Evolutionary conservation across 2,888 invertebrate genomes (phyloP).

Genomic region (Eupithecia subfuscata): DNA sequence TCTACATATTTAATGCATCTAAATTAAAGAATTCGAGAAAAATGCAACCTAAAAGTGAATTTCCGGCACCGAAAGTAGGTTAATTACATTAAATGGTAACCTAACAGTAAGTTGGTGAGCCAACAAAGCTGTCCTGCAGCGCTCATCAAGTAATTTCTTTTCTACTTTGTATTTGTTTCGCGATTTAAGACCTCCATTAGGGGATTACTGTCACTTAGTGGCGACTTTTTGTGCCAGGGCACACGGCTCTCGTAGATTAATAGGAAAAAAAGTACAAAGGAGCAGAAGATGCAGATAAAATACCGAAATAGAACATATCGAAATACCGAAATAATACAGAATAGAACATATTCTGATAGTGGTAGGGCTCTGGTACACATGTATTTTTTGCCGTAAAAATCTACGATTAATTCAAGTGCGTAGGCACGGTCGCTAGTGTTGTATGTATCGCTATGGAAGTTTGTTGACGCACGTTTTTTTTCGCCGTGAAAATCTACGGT

Average conservation of each 20-base stretch:
- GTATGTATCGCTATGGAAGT: no score
- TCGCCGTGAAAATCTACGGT: no score
- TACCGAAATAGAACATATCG: neutral
- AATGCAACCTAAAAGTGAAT: neutral
- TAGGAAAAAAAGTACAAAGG: neutral
- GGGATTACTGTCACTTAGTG: constrained; percentile 26
- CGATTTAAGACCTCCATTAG: constrained; percentile 29
- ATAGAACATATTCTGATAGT: neutral
- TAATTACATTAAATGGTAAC: neutral
- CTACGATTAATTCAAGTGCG: no score
- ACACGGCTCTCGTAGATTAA: neutral
- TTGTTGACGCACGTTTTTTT: no score
- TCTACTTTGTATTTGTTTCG: constrained; percentile 41
- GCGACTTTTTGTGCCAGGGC: constrained; percentile 16
- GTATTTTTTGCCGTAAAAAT: no score
- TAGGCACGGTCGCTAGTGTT: no score
- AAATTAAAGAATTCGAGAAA: neutral
- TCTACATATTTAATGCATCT: no score
- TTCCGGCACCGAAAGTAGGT: neutral
- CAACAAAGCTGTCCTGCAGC: constrained; percentile 1
- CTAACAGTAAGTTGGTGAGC: constrained; percentile 5
- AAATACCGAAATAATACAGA: no score
- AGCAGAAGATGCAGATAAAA: neutral
- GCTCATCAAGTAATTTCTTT: constrained; percentile 36
- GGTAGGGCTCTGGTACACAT: no score